These are phyloP conservation scores for Omphaloscelis lunosa DNA, from an alignment of 2,888 invertebrate genomes.

Conservation along the genomic window DNA sequence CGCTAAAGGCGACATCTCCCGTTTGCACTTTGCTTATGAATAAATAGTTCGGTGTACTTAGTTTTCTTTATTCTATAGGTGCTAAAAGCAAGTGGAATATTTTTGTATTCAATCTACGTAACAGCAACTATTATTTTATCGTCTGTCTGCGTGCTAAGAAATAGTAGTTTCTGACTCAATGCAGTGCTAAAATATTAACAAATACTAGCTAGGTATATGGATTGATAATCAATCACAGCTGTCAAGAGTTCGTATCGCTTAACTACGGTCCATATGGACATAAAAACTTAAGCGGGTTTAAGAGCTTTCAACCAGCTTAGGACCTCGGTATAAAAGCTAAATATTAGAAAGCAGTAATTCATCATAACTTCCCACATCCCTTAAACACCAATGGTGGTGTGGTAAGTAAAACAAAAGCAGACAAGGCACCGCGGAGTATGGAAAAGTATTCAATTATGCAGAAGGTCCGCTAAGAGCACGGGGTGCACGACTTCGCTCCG, in stretches of 20 bases:
- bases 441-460: constrained; percentile 57
- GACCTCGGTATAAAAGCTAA: not conserved
- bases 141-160: too few species aligned
- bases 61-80: constrained; percentile 9
- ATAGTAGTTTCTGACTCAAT: not conserved
- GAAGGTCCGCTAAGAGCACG: constrained; percentile 38
- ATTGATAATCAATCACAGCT: constrained; percentile 3
- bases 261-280: not conserved
- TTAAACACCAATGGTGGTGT: not conserved
- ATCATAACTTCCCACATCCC: constrained; percentile 26
- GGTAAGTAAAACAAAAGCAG: constrained; percentile 25
- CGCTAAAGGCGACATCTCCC: constrained; percentile 42
- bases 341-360: constrained; percentile 21
- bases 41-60: constrained; percentile 52
- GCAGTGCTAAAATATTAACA: not conserved
- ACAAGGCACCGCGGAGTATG: constrained; percentile 12
- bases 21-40: constrained; percentile 64
- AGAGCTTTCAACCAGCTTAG: constrained; percentile 12
- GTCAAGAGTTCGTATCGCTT: not conserved
- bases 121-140: not conserved
- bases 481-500: constrained; percentile 23
- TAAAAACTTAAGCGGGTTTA: too few species aligned
- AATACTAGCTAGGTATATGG: not conserved
- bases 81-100: constrained; percentile 16
- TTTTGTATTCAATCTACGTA: constrained; percentile 6